Percentiles rank a stretch among this genome's conserved stretches.
Conservation (phyloP, 2,113 vertebrate species). For the Raja brachyura region DNA sequence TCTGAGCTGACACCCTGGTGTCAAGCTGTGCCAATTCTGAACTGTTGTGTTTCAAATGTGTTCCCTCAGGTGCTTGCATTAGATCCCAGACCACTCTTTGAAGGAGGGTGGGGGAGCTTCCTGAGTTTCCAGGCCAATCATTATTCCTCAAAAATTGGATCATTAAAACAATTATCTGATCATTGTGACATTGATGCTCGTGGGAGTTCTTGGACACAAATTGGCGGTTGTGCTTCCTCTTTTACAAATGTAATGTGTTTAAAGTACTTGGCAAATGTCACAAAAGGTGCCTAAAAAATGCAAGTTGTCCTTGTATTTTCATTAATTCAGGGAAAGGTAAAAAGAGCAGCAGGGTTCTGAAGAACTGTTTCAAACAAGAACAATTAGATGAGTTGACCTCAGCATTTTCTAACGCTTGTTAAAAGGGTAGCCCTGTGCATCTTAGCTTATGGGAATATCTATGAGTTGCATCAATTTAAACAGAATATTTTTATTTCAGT, state of each 20-base stretch:
- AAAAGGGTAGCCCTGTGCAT: too few relatives aligned
- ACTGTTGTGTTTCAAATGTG: too few relatives aligned
- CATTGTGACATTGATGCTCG: background rate
- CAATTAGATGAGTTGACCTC: conserved; percentile 19
- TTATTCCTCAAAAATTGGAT: background rate
- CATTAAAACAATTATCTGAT: background rate
- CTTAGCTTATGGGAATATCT: background rate
- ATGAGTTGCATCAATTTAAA: background rate
- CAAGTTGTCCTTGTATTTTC: background rate
- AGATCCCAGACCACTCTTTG: background rate
- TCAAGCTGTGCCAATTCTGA: too few relatives aligned
- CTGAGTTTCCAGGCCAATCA: background rate
- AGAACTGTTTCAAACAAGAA: background rate
- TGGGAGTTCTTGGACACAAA: background rate
- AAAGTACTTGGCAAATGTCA: background rate
- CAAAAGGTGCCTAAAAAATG: background rate
- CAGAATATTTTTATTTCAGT: background rate
- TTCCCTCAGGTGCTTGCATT: background rate
- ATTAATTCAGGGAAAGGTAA: conserved; percentile 1
- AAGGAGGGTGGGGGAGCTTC: background rate
- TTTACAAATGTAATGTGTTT: too few relatives aligned
- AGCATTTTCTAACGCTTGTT: background rate
- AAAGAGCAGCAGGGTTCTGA: too few relatives aligned
- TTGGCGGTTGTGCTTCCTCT: background rate
- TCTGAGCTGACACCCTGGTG: background rate